A percentile compares a stretch with the other conserved stretches of the same genome.
Evolutionary conservation across 2,113 vertebrate genomes (phyloP).

Genomic region (Clupea harengus): DNA sequence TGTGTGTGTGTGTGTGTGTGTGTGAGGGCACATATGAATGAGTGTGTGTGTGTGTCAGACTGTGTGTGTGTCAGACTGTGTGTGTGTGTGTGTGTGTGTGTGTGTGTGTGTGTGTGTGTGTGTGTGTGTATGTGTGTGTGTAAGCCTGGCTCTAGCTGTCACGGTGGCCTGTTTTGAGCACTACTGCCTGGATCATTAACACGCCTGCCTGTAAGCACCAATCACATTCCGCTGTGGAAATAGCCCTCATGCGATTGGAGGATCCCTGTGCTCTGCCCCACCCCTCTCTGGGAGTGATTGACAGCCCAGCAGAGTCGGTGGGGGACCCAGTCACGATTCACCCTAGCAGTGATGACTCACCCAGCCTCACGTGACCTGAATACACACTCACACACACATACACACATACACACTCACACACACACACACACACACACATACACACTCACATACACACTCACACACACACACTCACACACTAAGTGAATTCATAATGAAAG

Average conservation of each 20-base stretch:
- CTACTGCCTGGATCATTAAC: neutral
- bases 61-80: too few relatives aligned
- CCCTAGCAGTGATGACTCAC: neutral
- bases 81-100: too few relatives aligned
- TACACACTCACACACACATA: neutral
- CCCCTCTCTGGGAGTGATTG: neutral
- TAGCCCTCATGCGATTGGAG: neutral
- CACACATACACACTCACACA: conserved; percentile 4
- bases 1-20: too few relatives aligned
- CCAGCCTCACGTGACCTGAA: neutral
- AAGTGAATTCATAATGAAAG: neutral
- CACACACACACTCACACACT: neutral
- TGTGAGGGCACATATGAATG: too few relatives aligned
- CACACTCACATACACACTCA: too few relatives aligned
- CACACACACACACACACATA: too few relatives aligned
- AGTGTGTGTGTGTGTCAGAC: too few relatives aligned
- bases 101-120: too few relatives aligned
- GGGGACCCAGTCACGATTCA: neutral
- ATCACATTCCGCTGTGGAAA: neutral
- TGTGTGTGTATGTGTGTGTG: neutral
- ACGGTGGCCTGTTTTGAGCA: neutral
- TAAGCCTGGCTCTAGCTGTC: neutral
- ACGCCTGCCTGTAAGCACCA: neutral
- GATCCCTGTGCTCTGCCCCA: neutral
- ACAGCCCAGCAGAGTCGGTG: neutral